phyloP scores from a whole-genome alignment of 2,888 invertebrate genomes.

The Dione vanillae region DNA sequence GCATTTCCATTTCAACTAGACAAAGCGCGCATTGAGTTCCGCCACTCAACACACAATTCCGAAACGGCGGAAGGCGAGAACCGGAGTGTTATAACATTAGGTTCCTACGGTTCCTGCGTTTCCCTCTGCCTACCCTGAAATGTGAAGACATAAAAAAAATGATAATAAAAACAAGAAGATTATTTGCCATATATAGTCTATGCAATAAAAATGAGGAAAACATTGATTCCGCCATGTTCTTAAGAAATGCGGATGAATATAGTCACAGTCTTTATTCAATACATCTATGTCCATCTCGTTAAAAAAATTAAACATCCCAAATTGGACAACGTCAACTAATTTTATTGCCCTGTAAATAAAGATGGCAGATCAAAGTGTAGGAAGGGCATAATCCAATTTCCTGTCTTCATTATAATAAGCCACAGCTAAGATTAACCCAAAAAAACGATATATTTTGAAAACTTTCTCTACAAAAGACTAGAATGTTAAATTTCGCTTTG shows the following conservation, averaged over 20 bases:
- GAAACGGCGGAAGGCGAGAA: too few species aligned
- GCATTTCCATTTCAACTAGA: too few species aligned
- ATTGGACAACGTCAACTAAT: constrained; percentile 38
- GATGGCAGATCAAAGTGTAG: constrained; percentile 65
- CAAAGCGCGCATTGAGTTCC: too few species aligned
- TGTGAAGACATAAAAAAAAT: too few species aligned
- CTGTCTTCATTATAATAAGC: constrained; percentile 51
- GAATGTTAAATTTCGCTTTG: constrained; percentile 26
- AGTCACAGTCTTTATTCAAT: constrained; percentile 6
- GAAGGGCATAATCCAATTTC: constrained; percentile 65
- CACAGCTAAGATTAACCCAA: constrained; percentile 37
- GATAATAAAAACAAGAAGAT: too few species aligned
- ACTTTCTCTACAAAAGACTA: constrained; percentile 31
- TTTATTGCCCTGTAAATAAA: constrained; percentile 42
- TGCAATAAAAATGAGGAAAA: too few species aligned
- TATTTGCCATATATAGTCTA: too few species aligned
- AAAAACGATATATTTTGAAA: constrained; percentile 12
- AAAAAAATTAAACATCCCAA: constrained; percentile 36
- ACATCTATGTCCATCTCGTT: constrained; percentile 10
- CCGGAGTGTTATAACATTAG: too few species aligned
- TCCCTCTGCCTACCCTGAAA: too few species aligned
- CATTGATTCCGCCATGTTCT: too few species aligned
- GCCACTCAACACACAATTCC: too few species aligned
- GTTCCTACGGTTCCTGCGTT: too few species aligned
- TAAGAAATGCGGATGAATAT: background rate